phyloP scores from a whole-genome alignment of 1,140 invertebrate genomes.

The Hormaphis cornu region DNA sequence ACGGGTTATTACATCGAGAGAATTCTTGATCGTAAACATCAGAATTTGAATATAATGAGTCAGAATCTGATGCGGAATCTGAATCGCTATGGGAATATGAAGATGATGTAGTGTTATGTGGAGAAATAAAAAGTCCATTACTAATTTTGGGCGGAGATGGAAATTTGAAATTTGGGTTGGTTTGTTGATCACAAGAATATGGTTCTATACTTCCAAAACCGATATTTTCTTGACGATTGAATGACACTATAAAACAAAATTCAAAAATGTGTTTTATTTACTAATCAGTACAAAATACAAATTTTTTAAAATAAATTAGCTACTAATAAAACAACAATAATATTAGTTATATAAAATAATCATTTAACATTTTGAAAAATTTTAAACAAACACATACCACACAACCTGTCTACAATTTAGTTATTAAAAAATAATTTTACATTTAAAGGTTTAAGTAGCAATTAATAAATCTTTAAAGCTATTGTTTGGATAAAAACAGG shows the following conservation, averaged over 20 bases:
- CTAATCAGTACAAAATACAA: background rate
- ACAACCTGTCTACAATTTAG: too few species aligned
- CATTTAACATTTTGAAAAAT: too few species aligned
- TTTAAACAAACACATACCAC: too few species aligned
- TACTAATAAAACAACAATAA: background rate
- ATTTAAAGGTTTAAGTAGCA: too few species aligned
- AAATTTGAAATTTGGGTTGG: slow-evolving; percentile 27
- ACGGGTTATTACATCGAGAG: background rate
- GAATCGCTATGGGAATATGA: slow-evolving; percentile 23
- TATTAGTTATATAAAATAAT: background rate
- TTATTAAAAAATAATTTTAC: too few species aligned
- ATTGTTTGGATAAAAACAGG: too few species aligned
- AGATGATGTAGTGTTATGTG: slow-evolving; percentile 18
- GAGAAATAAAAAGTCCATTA: background rate
- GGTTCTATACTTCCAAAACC: slow-evolving; percentile 5
- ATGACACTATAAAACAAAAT: background rate
- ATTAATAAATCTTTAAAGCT: too few species aligned
- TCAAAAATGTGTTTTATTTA: background rate
- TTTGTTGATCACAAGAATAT: slow-evolving; percentile 22
- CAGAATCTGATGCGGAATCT: slow-evolving; percentile 28
- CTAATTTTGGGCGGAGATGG: slow-evolving; percentile 20
- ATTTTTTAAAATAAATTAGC: background rate
- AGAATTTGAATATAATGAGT: slow-evolving; percentile 21
- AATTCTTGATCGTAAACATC: slow-evolving; percentile 23
- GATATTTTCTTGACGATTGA: slow-evolving; percentile 28